Evolutionary conservation across 2,888 invertebrate genomes (phyloP), one percentile per base, ranked within the genome.

Genomic region (Cheilosia soror): DNA sequence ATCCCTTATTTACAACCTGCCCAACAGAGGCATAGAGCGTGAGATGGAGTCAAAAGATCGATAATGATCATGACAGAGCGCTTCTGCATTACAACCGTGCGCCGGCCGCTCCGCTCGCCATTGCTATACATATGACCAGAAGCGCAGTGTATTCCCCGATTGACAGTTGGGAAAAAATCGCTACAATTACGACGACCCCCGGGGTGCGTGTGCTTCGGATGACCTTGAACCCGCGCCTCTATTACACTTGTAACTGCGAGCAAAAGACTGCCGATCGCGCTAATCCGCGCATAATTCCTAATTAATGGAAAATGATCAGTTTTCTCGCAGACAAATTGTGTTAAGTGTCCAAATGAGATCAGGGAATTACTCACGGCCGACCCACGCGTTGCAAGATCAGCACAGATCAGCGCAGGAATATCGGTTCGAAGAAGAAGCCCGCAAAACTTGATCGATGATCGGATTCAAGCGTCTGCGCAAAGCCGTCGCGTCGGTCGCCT

Each of bases 291-390:
- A 60, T 81, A 85, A 86, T 86, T 72, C 85, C 76, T 66, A 85
- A 81, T 86, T 86, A 86, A 86, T 86, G 81, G 49, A 77, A 86
- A 81, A 66, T 86, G 76, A 86, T 77, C 77, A 81, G 72, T 81
- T 86, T 68, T 31, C 60, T 40, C 60, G 75, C 65, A 66, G 84
- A 85, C 76, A 85, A 85, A 80, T 85, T 85, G 85, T 81, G 85
- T 81, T 77, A 85, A 85, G 85, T 85, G 81, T 85, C 68, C 76
- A 85, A 85, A 85, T 80, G 84, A 62, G 84, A 85, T 71, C 84
- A 85, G 55, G 42, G 60, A 66, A 85, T 85, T 76, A 80, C 37
- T 85, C 84, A 80, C 76, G 71, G 40, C 42, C 72, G 77, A 68
- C 77, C 81, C 77, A 81, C 81, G 68, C 66, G 53, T 58, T 69